Evolutionary conservation across 2,113 vertebrate species (phyloP).

Genomic region (Guaruba guarouba): DNA sequence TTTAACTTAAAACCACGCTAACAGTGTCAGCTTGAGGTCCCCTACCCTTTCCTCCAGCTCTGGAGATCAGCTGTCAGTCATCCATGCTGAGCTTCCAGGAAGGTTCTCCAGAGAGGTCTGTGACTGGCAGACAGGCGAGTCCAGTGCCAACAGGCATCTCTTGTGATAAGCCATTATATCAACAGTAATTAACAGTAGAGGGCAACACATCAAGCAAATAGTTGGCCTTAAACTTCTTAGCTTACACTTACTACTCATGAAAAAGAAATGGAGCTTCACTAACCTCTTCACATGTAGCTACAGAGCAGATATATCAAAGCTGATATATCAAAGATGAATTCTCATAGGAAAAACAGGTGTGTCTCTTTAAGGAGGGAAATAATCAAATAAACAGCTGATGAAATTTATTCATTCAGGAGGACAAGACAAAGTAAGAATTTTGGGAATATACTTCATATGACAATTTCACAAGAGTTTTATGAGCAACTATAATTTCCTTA

Average conservation of each 20-base stretch:
- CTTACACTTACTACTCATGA: background rate
- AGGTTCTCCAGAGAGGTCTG: background rate
- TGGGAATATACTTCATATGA: rapidly evolving
- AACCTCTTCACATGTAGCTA: background rate
- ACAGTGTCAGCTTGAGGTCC: background rate
- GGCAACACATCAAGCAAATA: background rate
- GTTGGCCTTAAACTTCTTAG: background rate
- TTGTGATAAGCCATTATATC: background rate
- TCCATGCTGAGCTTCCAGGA: background rate
- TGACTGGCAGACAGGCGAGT: background rate
- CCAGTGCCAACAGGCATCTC: background rate
- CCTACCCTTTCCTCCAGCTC: background rate
- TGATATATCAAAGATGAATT: background rate
- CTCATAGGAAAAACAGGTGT: background rate
- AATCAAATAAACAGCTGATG: background rate
- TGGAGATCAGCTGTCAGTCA: background rate
- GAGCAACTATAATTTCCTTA: background rate
- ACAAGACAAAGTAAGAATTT: background rate
- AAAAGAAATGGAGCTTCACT: background rate
- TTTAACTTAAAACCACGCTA: background rate
- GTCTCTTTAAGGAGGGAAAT: background rate
- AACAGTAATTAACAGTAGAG: background rate
- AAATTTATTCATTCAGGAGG: background rate
- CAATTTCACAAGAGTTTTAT: background rate
- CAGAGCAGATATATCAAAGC: background rate